A percentile compares a stretch with the other conserved stretches of the same genome.
Conservation (phyloP, 2,113 vertebrate species). For the Cnemophilus loriae region DNA sequence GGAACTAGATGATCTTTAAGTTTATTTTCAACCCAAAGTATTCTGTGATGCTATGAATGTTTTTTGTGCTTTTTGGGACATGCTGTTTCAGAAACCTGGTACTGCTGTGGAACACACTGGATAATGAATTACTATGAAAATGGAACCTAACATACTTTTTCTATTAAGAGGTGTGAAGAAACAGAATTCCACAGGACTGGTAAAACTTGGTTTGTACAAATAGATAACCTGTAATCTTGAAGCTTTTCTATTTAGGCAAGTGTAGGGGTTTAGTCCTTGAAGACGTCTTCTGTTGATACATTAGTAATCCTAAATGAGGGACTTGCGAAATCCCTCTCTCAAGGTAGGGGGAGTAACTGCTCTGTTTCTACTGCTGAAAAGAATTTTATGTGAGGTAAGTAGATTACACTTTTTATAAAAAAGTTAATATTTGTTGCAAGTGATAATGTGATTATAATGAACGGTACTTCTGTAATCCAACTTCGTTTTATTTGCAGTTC, state of each 20-base stretch:
- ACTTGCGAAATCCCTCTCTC: background rate
- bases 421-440: background rate
- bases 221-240: background rate
- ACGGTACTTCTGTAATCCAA: fast-evolving
- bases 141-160: background rate
- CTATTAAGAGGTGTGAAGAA: background rate
- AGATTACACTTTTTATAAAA: background rate
- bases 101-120: background rate
- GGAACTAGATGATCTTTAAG: background rate
- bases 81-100: background rate
- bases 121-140: background rate
- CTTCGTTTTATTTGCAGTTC: background rate
- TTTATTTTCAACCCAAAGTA: fast-evolving
- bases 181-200: background rate
- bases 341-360: background rate
- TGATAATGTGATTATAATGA: background rate
- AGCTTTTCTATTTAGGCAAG: background rate
- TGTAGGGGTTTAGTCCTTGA: background rate
- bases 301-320: background rate
- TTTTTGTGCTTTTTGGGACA: background rate
- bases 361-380: background rate
- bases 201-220: background rate
- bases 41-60: background rate
- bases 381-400: background rate
- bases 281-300: background rate